Evolutionary conservation across 1,140 invertebrate species (phyloP).

Genomic region (Calliphora vicina): DNA sequence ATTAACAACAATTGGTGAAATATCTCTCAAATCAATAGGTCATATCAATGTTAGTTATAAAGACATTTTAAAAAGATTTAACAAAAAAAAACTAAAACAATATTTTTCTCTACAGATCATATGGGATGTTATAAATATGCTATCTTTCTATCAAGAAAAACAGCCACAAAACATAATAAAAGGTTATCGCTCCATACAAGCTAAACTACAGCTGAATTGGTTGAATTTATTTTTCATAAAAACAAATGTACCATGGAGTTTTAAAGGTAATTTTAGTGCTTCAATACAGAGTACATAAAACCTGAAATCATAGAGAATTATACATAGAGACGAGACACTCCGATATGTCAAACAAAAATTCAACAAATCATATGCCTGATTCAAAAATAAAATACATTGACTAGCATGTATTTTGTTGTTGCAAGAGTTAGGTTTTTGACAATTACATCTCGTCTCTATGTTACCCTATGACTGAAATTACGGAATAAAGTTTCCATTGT

Average conservation of each 20-base stretch:
- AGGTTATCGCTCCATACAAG: slow-evolving; percentile 55
- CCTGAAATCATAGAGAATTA: too few species aligned
- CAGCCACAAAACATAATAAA: slow-evolving; percentile 49
- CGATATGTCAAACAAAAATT: too few species aligned
- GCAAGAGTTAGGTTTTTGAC: too few species aligned
- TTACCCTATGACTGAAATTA: too few species aligned
- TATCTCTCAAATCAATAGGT: slow-evolving; percentile 65
- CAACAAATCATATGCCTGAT: too few species aligned
- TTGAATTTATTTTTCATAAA: slow-evolving; percentile 54
- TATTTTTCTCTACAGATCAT: slow-evolving; percentile 45
- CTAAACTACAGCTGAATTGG: slow-evolving; percentile 53
- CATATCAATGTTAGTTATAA: slow-evolving; percentile 57
- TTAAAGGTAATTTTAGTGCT: slow-evolving; percentile 42
- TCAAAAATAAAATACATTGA: too few species aligned
- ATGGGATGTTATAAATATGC: slow-evolving; percentile 59
- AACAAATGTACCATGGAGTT: slow-evolving; percentile 37
- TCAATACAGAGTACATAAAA: too few species aligned
- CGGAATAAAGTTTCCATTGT: too few species aligned
- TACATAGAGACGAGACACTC: too few species aligned
- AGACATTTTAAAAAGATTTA: neutral
- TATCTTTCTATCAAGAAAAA: slow-evolving; percentile 57
- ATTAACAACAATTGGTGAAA: slow-evolving; percentile 63
- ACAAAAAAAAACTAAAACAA: neutral
- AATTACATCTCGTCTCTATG: too few species aligned
- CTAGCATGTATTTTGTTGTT: too few species aligned